Base-by-base conservation (phyloP, 2,888 invertebrate species). In the Eupithecia abbreviata region DNA sequence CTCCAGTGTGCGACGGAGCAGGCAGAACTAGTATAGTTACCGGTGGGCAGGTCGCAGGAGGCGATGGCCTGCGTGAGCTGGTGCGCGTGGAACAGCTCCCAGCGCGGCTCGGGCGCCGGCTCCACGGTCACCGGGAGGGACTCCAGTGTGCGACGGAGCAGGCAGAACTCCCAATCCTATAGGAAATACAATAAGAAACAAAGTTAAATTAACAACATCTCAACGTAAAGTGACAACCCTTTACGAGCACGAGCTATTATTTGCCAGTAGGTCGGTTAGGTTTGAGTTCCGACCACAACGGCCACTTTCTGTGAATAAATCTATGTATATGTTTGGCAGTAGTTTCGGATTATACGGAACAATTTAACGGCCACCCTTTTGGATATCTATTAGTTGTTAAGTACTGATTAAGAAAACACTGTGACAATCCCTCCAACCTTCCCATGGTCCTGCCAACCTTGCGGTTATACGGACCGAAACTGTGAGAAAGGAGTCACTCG, bases 71-170 rank as follows among this genome's bases (percentile, higher is more conserved):
- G 89, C 2, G 90, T 84, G 74, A 95, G 86, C 76, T 93, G 93
- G 13, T 90, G 85, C 51, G 91, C 89, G 85, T 94, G 92, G 90
- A 95, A 93, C 82, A 95, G 89, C 81, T 95, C 93, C 94, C 94
- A 95, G 82, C 84, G 89, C 30, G 95, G 95, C 85, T 93, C 93
- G 0, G 79, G 71, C 0, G 88, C 87, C 66, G 89, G 81, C 66
- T 80, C 82, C 81, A 92, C 93, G 13, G 81, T 82, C 83, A 92
- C 90, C 18, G 92, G 91, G 73, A 94, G 85, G 41, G 88, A 88
- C 67, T 91, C 92, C 43, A 95, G 80, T 43, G 91, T 83, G 4
- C 93, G 90, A 0, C 94, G 91, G 42, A 95, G 86, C n/a, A 93
- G 87, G 80, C 95, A 94, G 89, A 90, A 92, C 82, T 93, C 94